Evolutionary conservation across 2,888 invertebrate genomes (phyloP), one percentile per base, ranked within the genome.

Genomic region (Drosophila pseudotalamancana): DNA sequence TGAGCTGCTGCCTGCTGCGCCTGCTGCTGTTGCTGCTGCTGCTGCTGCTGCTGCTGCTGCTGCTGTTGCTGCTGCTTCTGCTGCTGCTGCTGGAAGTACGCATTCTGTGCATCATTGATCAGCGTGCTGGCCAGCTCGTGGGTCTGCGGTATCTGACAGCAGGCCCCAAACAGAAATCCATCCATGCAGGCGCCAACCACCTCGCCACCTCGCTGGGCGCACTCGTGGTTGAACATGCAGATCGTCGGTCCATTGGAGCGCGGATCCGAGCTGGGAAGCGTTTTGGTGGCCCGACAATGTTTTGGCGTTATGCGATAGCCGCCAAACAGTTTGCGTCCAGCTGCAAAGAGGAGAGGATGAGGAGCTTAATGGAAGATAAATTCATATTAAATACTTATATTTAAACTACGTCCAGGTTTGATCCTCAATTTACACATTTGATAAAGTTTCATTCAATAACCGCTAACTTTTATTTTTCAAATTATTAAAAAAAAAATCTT

Each of bases 171-270:
- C 3, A 91, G 77, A 46, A 91, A 91, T 49, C 97, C 97, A 86
- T 97, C 97, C 95, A 97, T 96, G 88, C 97, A 98, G 0, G 97
- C 95, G 0, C 97, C 97, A 0, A 97, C 96, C 73, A 97, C 95
- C 88, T 95, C 94, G 0, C 97, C 97, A 0, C 94, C 94, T 67
- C 96, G 92, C 77, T 95, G 95, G 0, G 93, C 93, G 89, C 97
- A 97, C 89, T 97, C 97, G 87, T 97, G 96, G 92, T 97, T 97
- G 92, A 97, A 98, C 97, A 97, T 97, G 91, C 97, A 97, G 86
- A 97, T 95, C 32, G 95, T 96, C 34, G 95, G 95, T 0, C 95
- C 95, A 77, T 93, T 92, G n/a, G 90, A 79, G 37, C 92, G 88
- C 4, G 93, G 92, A 79, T 94, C 94, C 39, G 93, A 92, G 72